phyloP scores from a whole-genome alignment of 2,888 invertebrate species.

The Lypha dubia region DNA sequence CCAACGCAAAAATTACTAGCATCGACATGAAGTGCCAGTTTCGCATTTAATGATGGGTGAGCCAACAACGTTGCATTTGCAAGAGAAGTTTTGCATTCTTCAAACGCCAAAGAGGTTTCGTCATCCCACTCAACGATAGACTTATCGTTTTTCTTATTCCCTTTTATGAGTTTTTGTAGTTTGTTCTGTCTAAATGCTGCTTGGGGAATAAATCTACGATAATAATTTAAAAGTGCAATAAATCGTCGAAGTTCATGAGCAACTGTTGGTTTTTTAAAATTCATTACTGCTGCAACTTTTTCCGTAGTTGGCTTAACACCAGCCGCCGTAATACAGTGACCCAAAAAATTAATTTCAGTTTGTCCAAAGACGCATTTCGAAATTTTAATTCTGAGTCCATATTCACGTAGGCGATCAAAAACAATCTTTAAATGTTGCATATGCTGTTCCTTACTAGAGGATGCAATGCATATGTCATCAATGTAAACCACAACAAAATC shows the following conservation, averaged over 20 bases:
- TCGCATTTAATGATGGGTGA: slow-evolving; percentile 57
- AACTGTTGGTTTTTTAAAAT: slow-evolving; percentile 47
- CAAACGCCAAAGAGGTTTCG: slow-evolving; percentile 57
- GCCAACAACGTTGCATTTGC: slow-evolving; percentile 41
- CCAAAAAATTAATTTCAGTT: too few species aligned
- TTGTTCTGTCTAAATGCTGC: slow-evolving; percentile 63
- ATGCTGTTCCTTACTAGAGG: slow-evolving; percentile 53
- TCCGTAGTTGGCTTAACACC: slow-evolving; percentile 36
- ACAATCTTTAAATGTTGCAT: slow-evolving; percentile 63
- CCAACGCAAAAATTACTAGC: too few species aligned
- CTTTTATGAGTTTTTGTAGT: slow-evolving; percentile 55
- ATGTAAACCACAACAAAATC: too few species aligned
- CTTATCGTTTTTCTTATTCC: too few species aligned
- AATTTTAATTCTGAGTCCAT: slow-evolving; percentile 74
- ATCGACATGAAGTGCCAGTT: slow-evolving; percentile 56
- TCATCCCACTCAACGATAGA: slow-evolving; percentile 50
- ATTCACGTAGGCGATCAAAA: slow-evolving; percentile 72
- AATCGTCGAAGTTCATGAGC: slow-evolving; percentile 33
- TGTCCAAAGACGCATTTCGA: too few species aligned
- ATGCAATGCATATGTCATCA: not conserved
- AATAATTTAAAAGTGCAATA: slow-evolving; percentile 53
- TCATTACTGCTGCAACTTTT: slow-evolving; percentile 52
- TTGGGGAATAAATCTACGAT: slow-evolving; percentile 62
- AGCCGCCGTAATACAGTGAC: not conserved
- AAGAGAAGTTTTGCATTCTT: slow-evolving; percentile 47